Conservation (phyloP, 2,113 vertebrate species). For the Callochromis pleurospilus region DNA sequence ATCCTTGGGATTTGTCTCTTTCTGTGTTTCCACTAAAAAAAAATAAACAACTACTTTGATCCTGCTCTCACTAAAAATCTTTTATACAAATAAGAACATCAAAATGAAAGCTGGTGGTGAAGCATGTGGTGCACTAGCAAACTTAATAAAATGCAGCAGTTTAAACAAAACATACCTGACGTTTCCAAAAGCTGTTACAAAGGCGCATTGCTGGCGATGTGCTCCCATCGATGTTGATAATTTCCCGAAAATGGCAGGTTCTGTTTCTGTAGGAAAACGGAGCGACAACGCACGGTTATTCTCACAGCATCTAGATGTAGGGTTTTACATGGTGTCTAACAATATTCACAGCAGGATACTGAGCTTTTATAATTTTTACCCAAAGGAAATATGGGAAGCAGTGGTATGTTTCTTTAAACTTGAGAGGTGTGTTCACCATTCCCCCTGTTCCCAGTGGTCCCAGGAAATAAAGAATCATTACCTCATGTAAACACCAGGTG, state of each 20-base stretch:
- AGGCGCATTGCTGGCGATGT: slow-evolving; percentile 74
- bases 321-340: background rate
- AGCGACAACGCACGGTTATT: background rate
- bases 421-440: background rate
- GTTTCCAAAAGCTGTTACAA: slow-evolving; percentile 94
- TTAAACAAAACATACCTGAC: slow-evolving; percentile 70
- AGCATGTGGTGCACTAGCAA: background rate
- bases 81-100: background rate
- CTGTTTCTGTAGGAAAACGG: slow-evolving; percentile 66
- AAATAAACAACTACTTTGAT: background rate
- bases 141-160: background rate
- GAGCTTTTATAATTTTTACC: rapidly evolving
- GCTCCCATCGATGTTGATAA: slow-evolving; percentile 23
- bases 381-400: background rate
- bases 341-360: background rate
- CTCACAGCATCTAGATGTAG: background rate
- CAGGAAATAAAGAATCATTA: slow-evolving; percentile 22
- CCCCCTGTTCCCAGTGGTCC: background rate
- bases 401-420: background rate
- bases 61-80: background rate
- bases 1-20: background rate
- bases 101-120: background rate
- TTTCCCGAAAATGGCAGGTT: slow-evolving; percentile 70
- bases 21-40: background rate
- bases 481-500: slow-evolving; percentile 86